phyloP scores from a whole-genome alignment of 2,888 invertebrate species.

The Stenodema calcarata region DNA sequence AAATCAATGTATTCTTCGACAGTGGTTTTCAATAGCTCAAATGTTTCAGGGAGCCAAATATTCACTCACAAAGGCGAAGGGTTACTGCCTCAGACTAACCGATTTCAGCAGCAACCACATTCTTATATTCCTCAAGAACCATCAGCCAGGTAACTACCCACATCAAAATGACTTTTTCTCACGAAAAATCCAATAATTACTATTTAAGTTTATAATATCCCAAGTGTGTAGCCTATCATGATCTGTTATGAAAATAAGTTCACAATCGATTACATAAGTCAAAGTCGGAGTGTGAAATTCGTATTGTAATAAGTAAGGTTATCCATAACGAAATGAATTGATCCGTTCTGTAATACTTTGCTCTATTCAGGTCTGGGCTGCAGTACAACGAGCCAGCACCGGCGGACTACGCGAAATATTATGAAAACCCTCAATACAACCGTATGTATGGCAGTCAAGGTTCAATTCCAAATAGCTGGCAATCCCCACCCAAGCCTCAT shows the following conservation, averaged over 20 bases:
- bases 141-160: neutral
- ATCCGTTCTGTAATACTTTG: too few species aligned
- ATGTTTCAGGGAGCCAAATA: constrained; percentile 66
- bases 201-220: too few species aligned
- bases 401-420: constrained; percentile 53
- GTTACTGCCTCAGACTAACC: constrained; percentile 64
- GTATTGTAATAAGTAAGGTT: too few species aligned
- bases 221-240: too few species aligned
- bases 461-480: constrained; percentile 51
- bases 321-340: too few species aligned
- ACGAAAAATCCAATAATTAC: too few species aligned
- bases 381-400: constrained; percentile 54
- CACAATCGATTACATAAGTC: too few species aligned
- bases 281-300: too few species aligned
- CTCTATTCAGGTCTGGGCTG: constrained; percentile 11
- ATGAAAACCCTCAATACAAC: constrained; percentile 37
- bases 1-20: too few species aligned
- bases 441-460: constrained; percentile 48
- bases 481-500: constrained; percentile 45
- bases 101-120: constrained; percentile 41
- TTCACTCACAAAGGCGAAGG: constrained; percentile 75
- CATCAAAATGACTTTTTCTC: neutral
- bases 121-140: constrained; percentile 30
- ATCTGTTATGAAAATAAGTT: too few species aligned
- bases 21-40: neutral